Base-by-base conservation (phyloP, 53 echinoderm and acorn worm species). In the Pentamera pediparva region DNA sequence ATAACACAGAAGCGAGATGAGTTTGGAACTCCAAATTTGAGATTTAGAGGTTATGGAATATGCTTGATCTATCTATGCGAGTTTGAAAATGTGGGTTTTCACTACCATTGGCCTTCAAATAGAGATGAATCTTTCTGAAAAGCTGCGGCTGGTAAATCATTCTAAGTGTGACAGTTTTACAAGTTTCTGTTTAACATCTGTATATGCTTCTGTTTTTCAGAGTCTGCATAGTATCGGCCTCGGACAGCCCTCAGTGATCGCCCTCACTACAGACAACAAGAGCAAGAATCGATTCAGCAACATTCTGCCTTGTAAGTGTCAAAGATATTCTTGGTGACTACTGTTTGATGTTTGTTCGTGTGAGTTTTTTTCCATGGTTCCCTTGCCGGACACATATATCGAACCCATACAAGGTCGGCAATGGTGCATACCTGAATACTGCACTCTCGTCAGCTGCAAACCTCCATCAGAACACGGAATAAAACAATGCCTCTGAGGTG, bases 261-360 rank as follows among this genome's bases (percentile, higher is more conserved):
- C 78, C 41, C 61, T 61, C 19, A 29, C 28, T 17, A 11, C 13
- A 9, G 75, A 65, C 15, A 88, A 88, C 60, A 64, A 64, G 50
- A 49, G 60, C 70, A 88, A 84, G 27, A 88, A 88, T 67, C 65
- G 88, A 24, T 88, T 79, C 53, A 75, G 69, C 41, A 88, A 83
- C 60, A 88, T 88, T 34, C 38, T 88, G 25, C 88, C 88, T 3
- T 79, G 88, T 88, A 59, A 83, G 88, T 79, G 39, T 15, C 0
- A 10, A 8, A 28, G 30, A 29, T 26, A 7, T 53, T n/a, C 13
- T 45, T 15, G 12, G n/a, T 1, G n/a, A 45, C 47, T 15, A 15
- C n/a, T 45, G n/a, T n/a, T n/a, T 45, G 0, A 45, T 12, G 47
- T 15, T 15, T 45, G 1, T 15, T 45, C 47, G n/a, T n/a, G n/a